Conservation (phyloP, 2,888 invertebrate species). For the Caenorhabditis angaria region DNA sequence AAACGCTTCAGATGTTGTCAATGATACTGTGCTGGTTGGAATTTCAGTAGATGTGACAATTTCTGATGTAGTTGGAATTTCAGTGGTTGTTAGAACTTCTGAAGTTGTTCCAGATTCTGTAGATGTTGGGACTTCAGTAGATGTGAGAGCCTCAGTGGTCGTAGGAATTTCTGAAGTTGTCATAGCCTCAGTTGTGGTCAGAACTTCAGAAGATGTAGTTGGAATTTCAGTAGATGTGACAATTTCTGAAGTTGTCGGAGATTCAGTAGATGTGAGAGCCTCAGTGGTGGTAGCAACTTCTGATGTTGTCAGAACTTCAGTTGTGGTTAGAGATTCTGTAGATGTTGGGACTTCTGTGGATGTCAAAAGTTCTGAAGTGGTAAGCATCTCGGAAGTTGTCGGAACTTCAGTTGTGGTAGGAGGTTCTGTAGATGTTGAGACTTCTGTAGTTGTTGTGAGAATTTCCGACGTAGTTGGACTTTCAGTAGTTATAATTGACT, state of each 20-base stretch:
- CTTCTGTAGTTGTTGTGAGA: neutral
- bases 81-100: slow-evolving; percentile 5
- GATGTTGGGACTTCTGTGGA: neutral
- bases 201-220: neutral
- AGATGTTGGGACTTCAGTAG: neutral
- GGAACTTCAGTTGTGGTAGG: neutral
- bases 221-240: neutral
- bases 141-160: neutral
- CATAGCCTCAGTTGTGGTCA: slow-evolving; percentile 6
- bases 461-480: neutral
- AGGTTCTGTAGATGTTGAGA: neutral
- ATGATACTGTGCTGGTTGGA: slow-evolving; percentile 2
- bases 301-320: slow-evolving; percentile 8
- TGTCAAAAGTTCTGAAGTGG: neutral
- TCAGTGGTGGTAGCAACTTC: neutral
- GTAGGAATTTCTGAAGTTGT: slow-evolving; percentile 5
- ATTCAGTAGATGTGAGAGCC: neutral
- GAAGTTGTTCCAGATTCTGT: neutral
- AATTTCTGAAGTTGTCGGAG: slow-evolving; percentile 8
- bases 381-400: neutral
- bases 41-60: neutral
- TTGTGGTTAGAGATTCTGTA: neutral
- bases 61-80: neutral
- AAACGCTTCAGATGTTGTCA: neutral
- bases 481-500: neutral